Conservation (phyloP, 2,797 vertebrate genomes). For the Saxicola maurus region DNA sequence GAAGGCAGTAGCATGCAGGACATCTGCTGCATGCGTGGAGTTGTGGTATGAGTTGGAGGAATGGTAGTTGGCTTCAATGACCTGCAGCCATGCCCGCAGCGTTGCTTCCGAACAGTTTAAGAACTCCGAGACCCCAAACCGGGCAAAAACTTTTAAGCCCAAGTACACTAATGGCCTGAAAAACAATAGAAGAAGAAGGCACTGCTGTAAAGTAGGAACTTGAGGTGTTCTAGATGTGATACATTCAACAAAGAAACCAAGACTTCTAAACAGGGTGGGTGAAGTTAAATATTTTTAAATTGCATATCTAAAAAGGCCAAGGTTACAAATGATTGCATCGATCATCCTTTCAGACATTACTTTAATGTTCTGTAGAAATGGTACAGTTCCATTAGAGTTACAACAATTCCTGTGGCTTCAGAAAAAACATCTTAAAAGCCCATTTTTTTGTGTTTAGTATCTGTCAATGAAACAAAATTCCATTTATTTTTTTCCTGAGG, state of each 20-base stretch:
- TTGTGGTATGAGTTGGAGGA: constrained; percentile 80
- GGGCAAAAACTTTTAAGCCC: constrained; percentile 77
- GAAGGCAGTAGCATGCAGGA: constrained; percentile 79
- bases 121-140: constrained; percentile 77
- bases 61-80: constrained; percentile 83
- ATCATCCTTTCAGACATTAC: neutral
- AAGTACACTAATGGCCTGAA: constrained; percentile 77
- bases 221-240: neutral
- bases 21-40: constrained; percentile 77
- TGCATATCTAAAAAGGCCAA: neutral
- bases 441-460: neutral
- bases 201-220: neutral
- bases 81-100: constrained; percentile 76
- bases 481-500: neutral
- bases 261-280: neutral
- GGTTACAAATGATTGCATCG: neutral
- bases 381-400: neutral
- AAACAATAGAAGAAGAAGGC: constrained; percentile 2
- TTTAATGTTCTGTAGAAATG: neutral
- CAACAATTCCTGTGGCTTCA: neutral
- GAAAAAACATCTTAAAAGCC: neutral
- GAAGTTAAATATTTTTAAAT: neutral
- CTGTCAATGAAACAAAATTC: neutral
- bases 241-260: neutral
- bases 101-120: constrained; percentile 76